A percentile compares a stretch with the other conserved stretches of the same genome.
phyloP scores from a whole-genome alignment of 2,797 vertebrate genomes.

The Bradypodion pumilum region DNA sequence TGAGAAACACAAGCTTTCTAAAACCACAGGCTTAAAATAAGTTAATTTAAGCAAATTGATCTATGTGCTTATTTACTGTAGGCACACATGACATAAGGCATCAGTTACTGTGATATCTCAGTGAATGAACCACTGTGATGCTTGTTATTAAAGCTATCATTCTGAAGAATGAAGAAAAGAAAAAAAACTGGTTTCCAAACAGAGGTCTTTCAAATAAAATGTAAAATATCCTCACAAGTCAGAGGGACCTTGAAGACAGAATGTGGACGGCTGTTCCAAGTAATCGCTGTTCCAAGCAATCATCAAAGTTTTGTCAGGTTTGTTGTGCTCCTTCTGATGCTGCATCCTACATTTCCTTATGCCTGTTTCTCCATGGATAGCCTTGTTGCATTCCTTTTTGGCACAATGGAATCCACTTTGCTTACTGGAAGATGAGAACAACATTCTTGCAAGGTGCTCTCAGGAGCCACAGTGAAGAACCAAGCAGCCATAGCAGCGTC shows the following conservation, averaged over 20 bases:
- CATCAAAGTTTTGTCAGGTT: accelerated
- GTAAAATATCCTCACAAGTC: not conserved
- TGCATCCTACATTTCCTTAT: not conserved
- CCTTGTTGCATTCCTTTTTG: constrained; percentile 28
- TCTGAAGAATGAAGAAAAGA: constrained; percentile 38
- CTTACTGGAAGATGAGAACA: constrained; percentile 6
- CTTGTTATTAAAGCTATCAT: constrained; percentile 25
- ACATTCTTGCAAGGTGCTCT: constrained; percentile 6
- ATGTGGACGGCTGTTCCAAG: not conserved
- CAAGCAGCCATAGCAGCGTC: constrained; percentile 15
- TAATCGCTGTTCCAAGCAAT: constrained; percentile 11
- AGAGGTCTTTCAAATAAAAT: constrained; percentile 29
- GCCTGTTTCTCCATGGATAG: not conserved
- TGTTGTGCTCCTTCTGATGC: not conserved
- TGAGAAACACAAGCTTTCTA: constrained; percentile 17
- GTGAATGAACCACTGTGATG: constrained; percentile 25
- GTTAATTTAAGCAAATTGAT: constrained; percentile 49
- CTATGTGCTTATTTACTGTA: constrained; percentile 49
- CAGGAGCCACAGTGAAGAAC: not conserved
- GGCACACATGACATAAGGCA: constrained; percentile 71
- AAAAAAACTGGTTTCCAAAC: constrained; percentile 31
- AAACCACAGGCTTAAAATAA: constrained; percentile 45
- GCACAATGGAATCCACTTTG: not conserved
- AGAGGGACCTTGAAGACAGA: constrained; percentile 20
- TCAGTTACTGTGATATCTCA: constrained; percentile 41